A percentile compares a stretch with the other conserved stretches of the same genome.
Conservation (phyloP, 2,797 vertebrate genomes). For the Sebastes vulpes region DNA sequence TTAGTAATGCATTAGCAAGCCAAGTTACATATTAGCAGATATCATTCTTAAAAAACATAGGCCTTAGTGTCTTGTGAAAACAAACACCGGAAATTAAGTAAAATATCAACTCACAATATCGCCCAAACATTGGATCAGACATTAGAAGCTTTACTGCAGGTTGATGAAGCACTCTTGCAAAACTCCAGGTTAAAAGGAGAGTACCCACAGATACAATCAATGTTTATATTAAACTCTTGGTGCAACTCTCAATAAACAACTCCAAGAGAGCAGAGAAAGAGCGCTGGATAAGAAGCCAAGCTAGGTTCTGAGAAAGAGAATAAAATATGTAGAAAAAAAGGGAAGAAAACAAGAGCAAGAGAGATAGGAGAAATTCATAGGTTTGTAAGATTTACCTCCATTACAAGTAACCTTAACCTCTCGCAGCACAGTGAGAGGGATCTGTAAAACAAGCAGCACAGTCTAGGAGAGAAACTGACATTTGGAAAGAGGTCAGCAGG, state of each 20-base stretch:
- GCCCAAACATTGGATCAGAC: slow-evolving; percentile 29
- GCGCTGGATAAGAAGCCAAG: slow-evolving; percentile 40
- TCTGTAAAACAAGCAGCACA: slow-evolving; percentile 90
- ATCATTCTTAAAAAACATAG: not conserved
- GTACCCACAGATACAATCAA: slow-evolving; percentile 13
- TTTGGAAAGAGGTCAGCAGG: slow-evolving; percentile 84
- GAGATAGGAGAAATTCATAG: slow-evolving; percentile 67
- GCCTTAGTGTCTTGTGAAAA: slow-evolving; percentile 16
- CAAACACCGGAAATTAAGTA: not conserved
- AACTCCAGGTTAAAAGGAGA: slow-evolving; percentile 31
- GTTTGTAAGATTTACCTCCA: slow-evolving; percentile 85
- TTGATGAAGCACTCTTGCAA: slow-evolving; percentile 3
- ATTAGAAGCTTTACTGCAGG: slow-evolving; percentile 11
- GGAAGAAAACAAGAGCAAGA: slow-evolving; percentile 33
- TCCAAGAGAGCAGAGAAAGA: slow-evolving; percentile 42
- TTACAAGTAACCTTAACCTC: slow-evolving; percentile 87
- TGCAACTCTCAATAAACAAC: slow-evolving; percentile 15
- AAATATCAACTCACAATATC: slow-evolving; percentile 45
- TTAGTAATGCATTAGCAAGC: not conserved
- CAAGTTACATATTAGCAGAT: slow-evolving; percentile 47
- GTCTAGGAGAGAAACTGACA: slow-evolving; percentile 87
- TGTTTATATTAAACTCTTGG: slow-evolving; percentile 29
- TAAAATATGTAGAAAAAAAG: slow-evolving; percentile 33
- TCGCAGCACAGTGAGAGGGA: slow-evolving; percentile 88
- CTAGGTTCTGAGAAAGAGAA: slow-evolving; percentile 45